Conservation (phyloP, 2,888 invertebrate species). For the Lithophane leautieri region DNA sequence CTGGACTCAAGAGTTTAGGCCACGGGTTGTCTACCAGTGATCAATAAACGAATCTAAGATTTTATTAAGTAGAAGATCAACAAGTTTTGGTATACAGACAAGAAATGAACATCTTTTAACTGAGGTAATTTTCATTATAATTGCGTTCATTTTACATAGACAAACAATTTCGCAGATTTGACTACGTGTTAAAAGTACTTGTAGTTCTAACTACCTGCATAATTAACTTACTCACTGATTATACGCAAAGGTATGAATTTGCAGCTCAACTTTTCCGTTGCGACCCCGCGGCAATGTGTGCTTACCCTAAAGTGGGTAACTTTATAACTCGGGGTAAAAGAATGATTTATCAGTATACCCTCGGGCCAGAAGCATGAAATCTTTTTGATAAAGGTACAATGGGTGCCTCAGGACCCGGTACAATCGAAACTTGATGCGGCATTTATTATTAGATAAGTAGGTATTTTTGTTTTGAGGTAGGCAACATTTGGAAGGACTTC, state of each 20-base stretch:
- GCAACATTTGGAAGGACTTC: not conserved
- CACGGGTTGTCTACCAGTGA: too few relatives aligned
- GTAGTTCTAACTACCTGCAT: not conserved
- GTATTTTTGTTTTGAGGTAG: conserved; percentile 1
- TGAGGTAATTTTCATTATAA: not conserved
- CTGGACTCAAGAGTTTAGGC: too few relatives aligned
- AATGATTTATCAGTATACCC: conserved; percentile 67
- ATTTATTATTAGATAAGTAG: conserved; percentile 29
- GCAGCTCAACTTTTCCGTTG: not conserved
- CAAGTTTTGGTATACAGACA: too few relatives aligned
- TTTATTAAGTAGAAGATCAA: too few relatives aligned
- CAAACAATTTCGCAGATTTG: not conserved
- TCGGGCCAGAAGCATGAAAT: conserved; percentile 58
- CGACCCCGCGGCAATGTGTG: conserved; percentile 14
- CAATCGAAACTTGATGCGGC: conserved; percentile 50
- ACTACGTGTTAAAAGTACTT: not conserved
- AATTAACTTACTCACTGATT: not conserved
- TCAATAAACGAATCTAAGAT: too few relatives aligned
- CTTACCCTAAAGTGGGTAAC: conserved; percentile 46
- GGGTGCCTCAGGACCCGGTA: conserved; percentile 41
- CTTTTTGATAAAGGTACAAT: conserved; percentile 66
- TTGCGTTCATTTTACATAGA: too few relatives aligned
- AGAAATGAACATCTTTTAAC: too few relatives aligned
- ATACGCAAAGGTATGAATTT: not conserved
- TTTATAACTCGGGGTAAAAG: conserved; percentile 57